These are phyloP conservation scores for Orycteropus afer DNA, from an alignment of 2,113 vertebrate genomes.

Conservation along the genomic window DNA sequence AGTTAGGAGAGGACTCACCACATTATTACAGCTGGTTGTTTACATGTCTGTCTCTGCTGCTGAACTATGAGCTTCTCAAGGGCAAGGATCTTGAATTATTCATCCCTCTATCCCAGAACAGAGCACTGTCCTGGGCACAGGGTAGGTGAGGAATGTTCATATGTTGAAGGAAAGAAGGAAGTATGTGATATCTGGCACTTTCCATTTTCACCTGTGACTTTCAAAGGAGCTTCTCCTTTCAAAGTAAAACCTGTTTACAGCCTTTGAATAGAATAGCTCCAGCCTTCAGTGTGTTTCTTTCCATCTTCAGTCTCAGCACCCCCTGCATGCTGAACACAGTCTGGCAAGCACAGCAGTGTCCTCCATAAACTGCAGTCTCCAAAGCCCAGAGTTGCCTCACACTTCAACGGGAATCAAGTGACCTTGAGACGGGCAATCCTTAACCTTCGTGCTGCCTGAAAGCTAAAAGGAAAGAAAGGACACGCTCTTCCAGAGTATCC, in stretches of 20 bases:
- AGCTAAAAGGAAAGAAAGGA: conserved; percentile 37
- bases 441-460: conserved; percentile 50
- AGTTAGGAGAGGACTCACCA: background rate
- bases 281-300: background rate
- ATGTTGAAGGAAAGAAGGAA: background rate
- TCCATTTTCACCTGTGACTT: conserved; percentile 57
- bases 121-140: conserved; percentile 3
- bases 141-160: background rate
- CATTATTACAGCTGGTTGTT: background rate
- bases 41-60: background rate
- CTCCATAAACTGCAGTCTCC: conserved; percentile 36
- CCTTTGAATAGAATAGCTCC: conserved; percentile 3
- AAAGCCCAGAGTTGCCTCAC: conserved; percentile 21
- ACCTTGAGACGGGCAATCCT: conserved; percentile 66
- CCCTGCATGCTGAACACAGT: background rate
- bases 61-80: background rate
- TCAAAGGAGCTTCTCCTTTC: conserved; percentile 40
- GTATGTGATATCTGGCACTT: background rate
- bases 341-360: conserved; percentile 16
- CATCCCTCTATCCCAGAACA: background rate
- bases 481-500: background rate
- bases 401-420: conserved; percentile 50
- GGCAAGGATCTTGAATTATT: conserved; percentile 1
- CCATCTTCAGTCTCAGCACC: background rate
- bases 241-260: conserved; percentile 23